These are phyloP conservation scores for Drosophila punjabiensis DNA, from an alignment of 1,140 invertebrate species.

Conservation along the genomic window DNA sequence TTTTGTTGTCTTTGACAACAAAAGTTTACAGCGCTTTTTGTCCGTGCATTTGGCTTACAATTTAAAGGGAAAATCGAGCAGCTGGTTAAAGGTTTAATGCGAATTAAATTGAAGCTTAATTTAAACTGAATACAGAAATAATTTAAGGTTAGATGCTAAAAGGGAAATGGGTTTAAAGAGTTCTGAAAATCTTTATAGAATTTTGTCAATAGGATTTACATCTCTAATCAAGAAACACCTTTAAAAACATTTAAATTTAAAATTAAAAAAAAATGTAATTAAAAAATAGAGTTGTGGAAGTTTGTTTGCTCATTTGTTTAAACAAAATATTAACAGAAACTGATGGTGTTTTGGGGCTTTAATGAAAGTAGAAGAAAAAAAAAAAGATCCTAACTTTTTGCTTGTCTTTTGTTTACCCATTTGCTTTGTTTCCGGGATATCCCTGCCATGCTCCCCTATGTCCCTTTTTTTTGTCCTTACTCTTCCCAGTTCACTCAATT, in stretches of 20 bases:
- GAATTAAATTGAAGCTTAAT: conserved; percentile 13
- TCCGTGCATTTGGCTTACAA: conserved; percentile 9
- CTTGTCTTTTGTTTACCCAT: conserved; percentile 7
- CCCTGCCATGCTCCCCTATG: conserved; percentile 12
- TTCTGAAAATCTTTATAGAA: not conserved
- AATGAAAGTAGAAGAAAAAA: not conserved
- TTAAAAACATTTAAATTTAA: too few species aligned
- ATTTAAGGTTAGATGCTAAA: not conserved
- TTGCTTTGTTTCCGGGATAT: conserved; percentile 13
- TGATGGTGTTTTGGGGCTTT: not conserved
- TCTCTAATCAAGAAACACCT: too few species aligned
- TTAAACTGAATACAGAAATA: not conserved
- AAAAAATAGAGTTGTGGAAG: too few species aligned
- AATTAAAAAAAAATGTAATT: too few species aligned
- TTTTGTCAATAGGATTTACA: too few species aligned
- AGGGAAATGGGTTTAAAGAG: not conserved
- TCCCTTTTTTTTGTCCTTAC: conserved; percentile 27
- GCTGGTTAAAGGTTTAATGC: not conserved
- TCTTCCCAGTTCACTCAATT: conserved; percentile 22
- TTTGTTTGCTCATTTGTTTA: too few species aligned
- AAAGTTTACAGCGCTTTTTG: conserved; percentile 68
- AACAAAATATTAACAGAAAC: not conserved
- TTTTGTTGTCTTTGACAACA: conserved; percentile 75
- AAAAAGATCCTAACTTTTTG: not conserved
- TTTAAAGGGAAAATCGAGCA: conserved; percentile 24